Evolutionary conservation across 2,888 invertebrate genomes (phyloP).

Genomic region (Amblyjoppa fuscipennis): DNA sequence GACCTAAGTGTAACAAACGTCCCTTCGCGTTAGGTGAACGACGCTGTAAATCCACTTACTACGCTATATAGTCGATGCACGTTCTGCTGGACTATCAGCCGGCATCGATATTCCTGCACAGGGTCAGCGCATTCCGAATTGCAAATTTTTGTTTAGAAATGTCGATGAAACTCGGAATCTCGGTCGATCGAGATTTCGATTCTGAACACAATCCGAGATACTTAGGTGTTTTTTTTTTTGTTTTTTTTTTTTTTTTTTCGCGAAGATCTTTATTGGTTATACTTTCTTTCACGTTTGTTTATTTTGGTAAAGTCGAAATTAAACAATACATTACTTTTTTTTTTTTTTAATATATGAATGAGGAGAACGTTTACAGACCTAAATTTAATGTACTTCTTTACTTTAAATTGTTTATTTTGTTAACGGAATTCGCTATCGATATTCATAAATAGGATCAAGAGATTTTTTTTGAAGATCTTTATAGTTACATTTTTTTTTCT

Average conservation of each 20-base stretch:
- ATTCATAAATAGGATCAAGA: too few species aligned
- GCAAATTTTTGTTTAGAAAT: slow-evolving; percentile 46
- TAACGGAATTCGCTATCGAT: too few species aligned
- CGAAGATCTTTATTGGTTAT: background rate
- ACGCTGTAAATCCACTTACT: slow-evolving; percentile 59
- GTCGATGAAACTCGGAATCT: background rate
- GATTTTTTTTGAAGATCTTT: too few species aligned
- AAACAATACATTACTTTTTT: too few species aligned
- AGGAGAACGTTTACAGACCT: too few species aligned
- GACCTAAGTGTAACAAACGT: slow-evolving; percentile 73
- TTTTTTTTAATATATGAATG: too few species aligned
- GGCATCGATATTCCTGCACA: slow-evolving; percentile 50
- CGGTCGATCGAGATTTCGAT: background rate
- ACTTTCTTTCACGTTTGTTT: background rate
- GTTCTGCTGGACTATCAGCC: slow-evolving; percentile 9
- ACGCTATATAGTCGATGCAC: slow-evolving; percentile 1
- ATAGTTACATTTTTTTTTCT: too few species aligned
- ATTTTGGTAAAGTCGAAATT: background rate
- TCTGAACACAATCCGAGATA: background rate
- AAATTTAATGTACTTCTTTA: too few species aligned
- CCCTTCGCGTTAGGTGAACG: slow-evolving; percentile 72
- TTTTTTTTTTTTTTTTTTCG: background rate
- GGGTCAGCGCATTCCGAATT: slow-evolving; percentile 57
- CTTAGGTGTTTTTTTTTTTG: background rate
- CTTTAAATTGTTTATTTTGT: too few species aligned